Evolutionary conservation across 2,888 invertebrate species (phyloP).

Genomic region (Chloroclysta siterata): DNA sequence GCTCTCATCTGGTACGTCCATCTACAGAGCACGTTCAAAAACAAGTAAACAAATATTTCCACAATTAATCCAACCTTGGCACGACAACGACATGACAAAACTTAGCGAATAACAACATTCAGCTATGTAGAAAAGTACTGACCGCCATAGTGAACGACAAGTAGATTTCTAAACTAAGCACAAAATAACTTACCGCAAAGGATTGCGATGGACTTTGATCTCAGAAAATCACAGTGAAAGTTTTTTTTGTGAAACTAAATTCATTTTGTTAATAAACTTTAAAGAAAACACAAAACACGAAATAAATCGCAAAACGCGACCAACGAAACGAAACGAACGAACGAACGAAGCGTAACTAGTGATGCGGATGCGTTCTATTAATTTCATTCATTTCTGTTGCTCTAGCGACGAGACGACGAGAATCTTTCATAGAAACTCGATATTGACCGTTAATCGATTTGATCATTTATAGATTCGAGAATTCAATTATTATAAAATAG

Average conservation of each 20-base stretch:
- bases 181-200: constrained; percentile 74
- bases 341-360: background rate
- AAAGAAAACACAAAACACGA: constrained; percentile 63
- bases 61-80: background rate
- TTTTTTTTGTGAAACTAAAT: constrained; percentile 58
- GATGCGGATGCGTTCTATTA: too few relatives aligned
- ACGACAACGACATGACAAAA: constrained; percentile 46
- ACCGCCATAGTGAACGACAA: constrained; percentile 84
- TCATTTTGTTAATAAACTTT: constrained; percentile 67
- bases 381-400: too few relatives aligned
- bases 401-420: too few relatives aligned
- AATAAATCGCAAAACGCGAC: constrained; percentile 71
- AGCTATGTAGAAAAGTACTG: constrained; percentile 63
- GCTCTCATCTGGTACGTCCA: constrained; percentile 81
- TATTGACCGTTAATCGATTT: too few relatives aligned
- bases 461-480: too few relatives aligned
- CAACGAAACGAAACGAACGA: constrained; percentile 60
- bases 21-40: constrained; percentile 60
- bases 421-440: too few relatives aligned
- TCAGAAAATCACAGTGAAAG: constrained; percentile 64
- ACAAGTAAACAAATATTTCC: constrained; percentile 5
- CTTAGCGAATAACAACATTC: constrained; percentile 51
- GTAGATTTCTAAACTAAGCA: constrained; percentile 62
- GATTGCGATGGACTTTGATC: constrained; percentile 73
- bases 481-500: too few relatives aligned